Base-by-base conservation (phyloP, 2,797 vertebrate genomes). In the Alosa sapidissima region DNA sequence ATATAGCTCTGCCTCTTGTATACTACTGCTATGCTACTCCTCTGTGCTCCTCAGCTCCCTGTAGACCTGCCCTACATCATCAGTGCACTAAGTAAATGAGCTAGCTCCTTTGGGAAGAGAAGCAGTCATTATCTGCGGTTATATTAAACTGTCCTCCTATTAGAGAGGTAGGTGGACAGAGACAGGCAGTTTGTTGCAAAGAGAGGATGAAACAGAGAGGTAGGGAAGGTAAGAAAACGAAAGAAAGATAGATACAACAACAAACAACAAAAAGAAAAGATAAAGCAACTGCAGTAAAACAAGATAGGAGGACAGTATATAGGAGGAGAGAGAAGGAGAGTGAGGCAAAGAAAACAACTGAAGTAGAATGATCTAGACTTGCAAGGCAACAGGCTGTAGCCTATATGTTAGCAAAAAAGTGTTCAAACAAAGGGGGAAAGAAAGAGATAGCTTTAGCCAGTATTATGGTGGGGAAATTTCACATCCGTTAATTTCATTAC, bases 51-150 rank as follows among this genome's bases (percentile, higher is more conserved):
- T 58, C 55, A 21, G 60, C 11, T 93, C 92, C 92, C 94, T 62
- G 1, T 87, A 92, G 91, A 87, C 91, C 91, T 92, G 93, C 92
- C 94, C 94, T 91, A 92, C 93, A 95, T 96, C 91, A 93, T 88
- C 90, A 89, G 87, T 78, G 84, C 87, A 88, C 88, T 89, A 89
- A 81, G 90, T 93, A 92, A 91, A 92, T 87, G 90, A 91, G 91
- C 90, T 83, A 82, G 87, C 83, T 8, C 85, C 93, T 91, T 91
- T 3, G 89, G 93, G 90, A 92, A 93, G 85, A 5, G 55, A 83
- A 82, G 81, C 89, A 87, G 91, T 90, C 91, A 94, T 93, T 91
- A 91, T 91, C 90, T 88, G 88, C 90, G 84, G 89, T 93, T 93
- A 92, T 91, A 93, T 94, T 92, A 90, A 91, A 92, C 91, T 91